Conservation (phyloP, 2,888 invertebrate genomes). For the Lacanobia wlatinum region DNA sequence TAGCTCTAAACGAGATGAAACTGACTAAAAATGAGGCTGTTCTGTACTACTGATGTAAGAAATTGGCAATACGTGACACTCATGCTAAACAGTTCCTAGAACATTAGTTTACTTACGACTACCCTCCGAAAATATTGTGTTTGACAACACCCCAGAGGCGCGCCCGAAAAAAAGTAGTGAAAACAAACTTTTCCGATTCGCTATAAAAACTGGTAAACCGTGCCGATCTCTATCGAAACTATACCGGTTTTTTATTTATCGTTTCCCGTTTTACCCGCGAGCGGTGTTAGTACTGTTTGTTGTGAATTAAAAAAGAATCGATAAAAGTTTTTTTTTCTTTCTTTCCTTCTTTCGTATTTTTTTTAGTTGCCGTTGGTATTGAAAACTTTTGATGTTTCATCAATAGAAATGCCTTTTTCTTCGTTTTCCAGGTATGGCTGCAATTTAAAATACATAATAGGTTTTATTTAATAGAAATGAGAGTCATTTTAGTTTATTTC, state of each 20-base stretch:
- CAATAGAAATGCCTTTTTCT: neutral
- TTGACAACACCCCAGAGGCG: slow-evolving; percentile 63
- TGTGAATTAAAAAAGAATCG: slow-evolving; percentile 44
- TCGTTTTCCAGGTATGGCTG: neutral
- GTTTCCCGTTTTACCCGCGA: slow-evolving; percentile 44
- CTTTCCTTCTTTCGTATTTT: slow-evolving; percentile 5
- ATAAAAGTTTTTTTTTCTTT: neutral
- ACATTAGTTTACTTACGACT: slow-evolving; percentile 54
- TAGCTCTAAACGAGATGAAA: slow-evolving; percentile 17
- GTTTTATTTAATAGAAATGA: neutral
- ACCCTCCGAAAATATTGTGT: slow-evolving; percentile 52
- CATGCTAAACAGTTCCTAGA: slow-evolving; percentile 36
- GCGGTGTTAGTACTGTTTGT: slow-evolving; percentile 42
- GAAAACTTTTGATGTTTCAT: slow-evolving; percentile 26
- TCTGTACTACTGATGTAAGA: slow-evolving; percentile 21
- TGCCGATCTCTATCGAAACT: slow-evolving; percentile 58
- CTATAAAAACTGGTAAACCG: slow-evolving; percentile 66
- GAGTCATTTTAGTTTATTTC: neutral
- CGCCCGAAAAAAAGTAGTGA: slow-evolving; percentile 53
- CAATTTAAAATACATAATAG: slow-evolving; percentile 21
- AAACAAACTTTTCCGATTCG: slow-evolving; percentile 66
- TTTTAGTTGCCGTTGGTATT: slow-evolving; percentile 8
- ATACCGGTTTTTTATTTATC: slow-evolving; percentile 66
- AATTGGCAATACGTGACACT: slow-evolving; percentile 48
- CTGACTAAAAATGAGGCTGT: slow-evolving; percentile 8